Base-by-base conservation (phyloP, 2,888 invertebrate species). In the Tricholauxania praeusta region DNA sequence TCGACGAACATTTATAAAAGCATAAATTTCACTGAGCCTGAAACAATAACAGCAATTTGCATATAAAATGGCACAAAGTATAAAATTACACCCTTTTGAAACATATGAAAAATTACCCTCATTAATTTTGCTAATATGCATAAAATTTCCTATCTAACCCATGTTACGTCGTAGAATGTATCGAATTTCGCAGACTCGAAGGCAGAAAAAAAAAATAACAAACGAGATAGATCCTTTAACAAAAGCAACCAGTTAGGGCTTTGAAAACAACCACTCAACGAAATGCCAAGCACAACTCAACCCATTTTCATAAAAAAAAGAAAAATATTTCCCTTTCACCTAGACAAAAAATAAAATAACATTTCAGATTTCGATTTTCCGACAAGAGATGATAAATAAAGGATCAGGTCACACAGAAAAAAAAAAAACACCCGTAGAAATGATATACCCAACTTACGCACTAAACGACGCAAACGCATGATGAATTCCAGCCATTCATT, bases 51-150 rank as follows among this genome's bases (percentile, higher is more conserved):
- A 39, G 10, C 10, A 39, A 39, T 39, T 39, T 39, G 39, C 39
- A 39, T 39, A 39, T 2, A 10, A 39, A 39, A 39, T 10, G 10
- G 7, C 10, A 39, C 39, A 39, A 39, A 39, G 39, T 7, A 39
- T 39, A 39, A 39, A 39, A 39, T 39, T 39, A 39, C 39, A 39
- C 47, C 63, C 47, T 39, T 48, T n/a, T 8, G 60, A 47, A 39
- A 39, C 14, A 39, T 48, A 19, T 48, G 47, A 63, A 63, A 63
- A 63, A 63, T 63, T 32, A 47, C 39, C 63, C 32, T 63, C 63
- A 63, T 63, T 63, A 63, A 48, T 63, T 32, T 47, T 47, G 47
- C 63, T 63, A 63, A 63, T 63, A 63, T 63, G 63, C 63, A 48
- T 39, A 48, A 19, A 63, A 48, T 63, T 32, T 19, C 32, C 47